phyloP scores from a whole-genome alignment of 2,888 invertebrate genomes.

The Dicranocentrus wangi region DNA sequence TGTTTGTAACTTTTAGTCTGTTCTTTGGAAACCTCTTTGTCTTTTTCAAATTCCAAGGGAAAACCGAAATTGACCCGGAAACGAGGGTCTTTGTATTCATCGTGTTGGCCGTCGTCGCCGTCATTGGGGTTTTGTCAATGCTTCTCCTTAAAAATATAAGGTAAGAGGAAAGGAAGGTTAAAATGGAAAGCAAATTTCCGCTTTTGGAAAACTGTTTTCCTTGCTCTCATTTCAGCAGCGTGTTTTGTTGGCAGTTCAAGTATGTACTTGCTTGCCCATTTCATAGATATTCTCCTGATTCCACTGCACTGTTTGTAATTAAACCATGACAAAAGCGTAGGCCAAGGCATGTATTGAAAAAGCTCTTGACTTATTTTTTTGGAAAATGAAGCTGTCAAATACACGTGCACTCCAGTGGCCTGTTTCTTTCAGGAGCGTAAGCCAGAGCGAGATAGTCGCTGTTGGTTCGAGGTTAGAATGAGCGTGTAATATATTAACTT shows the following conservation, averaged over 20 bases:
- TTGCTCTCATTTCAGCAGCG: neutral
- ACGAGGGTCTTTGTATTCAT: constrained; percentile 87
- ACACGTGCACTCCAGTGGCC: constrained; percentile 29
- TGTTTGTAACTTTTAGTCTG: constrained; percentile 81
- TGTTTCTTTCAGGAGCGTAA: neutral
- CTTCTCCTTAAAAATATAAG: constrained; percentile 73
- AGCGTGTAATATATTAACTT: constrained; percentile 24
- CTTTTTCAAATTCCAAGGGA: constrained; percentile 90
- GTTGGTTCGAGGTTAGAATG: constrained; percentile 4
- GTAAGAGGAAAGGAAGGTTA: constrained; percentile 33
- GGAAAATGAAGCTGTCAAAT: neutral
- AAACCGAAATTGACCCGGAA: constrained; percentile 81
- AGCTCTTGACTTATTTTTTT: too few species aligned
- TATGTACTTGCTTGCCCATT: neutral
- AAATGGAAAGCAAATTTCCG: too few species aligned
- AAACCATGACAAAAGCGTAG: too few species aligned
- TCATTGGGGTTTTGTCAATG: constrained; percentile 79
- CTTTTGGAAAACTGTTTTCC: neutral
- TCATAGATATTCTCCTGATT: too few species aligned
- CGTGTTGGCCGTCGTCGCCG: constrained; percentile 83
- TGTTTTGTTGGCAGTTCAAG: constrained; percentile 2
- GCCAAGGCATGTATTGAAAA: too few species aligned
- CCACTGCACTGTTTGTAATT: too few species aligned
- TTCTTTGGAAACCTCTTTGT: constrained; percentile 97
- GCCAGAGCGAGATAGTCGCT: neutral